Evolutionary conservation across 2,113 vertebrate genomes (phyloP).

Genomic region (Panurus biarmicus): DNA sequence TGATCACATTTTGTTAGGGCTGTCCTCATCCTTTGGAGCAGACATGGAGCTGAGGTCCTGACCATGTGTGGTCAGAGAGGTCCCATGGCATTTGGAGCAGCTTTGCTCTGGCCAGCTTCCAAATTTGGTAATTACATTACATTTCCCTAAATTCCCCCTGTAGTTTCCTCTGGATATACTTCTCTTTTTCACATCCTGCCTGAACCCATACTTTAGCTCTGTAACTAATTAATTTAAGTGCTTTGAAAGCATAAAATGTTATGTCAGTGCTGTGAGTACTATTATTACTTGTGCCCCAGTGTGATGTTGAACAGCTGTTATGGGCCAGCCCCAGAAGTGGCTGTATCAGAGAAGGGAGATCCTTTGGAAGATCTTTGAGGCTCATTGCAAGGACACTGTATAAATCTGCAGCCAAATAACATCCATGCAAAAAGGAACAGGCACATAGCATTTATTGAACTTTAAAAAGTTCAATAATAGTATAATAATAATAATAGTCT

Average conservation of each 20-base stretch:
- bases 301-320: not conserved
- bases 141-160: not conserved
- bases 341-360: not conserved
- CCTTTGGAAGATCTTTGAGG: not conserved
- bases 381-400: not conserved
- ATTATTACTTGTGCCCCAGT: not conserved
- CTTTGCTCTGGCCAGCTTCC: not conserved
- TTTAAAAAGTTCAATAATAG: not conserved
- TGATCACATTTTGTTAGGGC: not conserved
- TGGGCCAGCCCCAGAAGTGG: not conserved
- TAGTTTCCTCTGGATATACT: slow-evolving; percentile 6
- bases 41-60: not conserved
- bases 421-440: not conserved
- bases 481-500: too few species aligned
- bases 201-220: not conserved
- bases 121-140: not conserved
- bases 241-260: slow-evolving; percentile 23
- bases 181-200: slow-evolving; percentile 23
- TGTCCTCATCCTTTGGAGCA: not conserved
- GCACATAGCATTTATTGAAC: not conserved
- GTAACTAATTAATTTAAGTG: slow-evolving; percentile 42
- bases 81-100: not conserved
- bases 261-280: not conserved
- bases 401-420: not conserved
- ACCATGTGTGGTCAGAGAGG: not conserved